phyloP scores from a whole-genome alignment of 2,888 invertebrate genomes.

The Linyphia triangularis region DNA sequence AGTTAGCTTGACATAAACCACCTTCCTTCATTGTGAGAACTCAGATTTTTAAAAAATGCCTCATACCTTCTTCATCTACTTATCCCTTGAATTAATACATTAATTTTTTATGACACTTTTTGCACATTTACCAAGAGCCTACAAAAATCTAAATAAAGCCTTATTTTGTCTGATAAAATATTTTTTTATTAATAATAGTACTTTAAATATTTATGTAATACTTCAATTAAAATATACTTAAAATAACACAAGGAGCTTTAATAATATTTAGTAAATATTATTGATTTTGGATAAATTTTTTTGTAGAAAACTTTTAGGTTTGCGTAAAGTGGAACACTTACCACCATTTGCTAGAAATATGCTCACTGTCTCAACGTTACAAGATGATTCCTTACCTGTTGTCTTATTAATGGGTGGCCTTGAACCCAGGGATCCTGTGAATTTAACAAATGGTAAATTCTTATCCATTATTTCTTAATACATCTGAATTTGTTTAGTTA shows the following conservation, averaged over 20 bases:
- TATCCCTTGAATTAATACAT: too few relatives aligned
- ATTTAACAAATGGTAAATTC: slow-evolving; percentile 54
- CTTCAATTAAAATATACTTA: not conserved
- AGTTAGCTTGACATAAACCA: too few relatives aligned
- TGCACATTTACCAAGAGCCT: too few relatives aligned
- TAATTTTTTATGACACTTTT: too few relatives aligned
- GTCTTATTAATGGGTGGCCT: slow-evolving; percentile 63
- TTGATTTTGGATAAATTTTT: not conserved
- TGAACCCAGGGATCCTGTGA: slow-evolving; percentile 63
- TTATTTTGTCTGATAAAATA: too few relatives aligned
- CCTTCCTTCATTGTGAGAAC: too few relatives aligned
- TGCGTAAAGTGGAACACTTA: slow-evolving; percentile 58
- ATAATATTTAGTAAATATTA: too few relatives aligned
- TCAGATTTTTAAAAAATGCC: too few relatives aligned
- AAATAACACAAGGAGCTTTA: not conserved
- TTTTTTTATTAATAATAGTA: not conserved
- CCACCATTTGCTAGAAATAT: slow-evolving; percentile 53
- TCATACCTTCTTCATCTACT: too few relatives aligned
- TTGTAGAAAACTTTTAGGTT: slow-evolving; percentile 62
- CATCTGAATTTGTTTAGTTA: not conserved
- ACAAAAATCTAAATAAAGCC: too few relatives aligned
- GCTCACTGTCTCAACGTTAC: slow-evolving; percentile 31
- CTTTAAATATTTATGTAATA: not conserved
- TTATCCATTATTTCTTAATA: not conserved
- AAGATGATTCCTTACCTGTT: slow-evolving; percentile 68